Conservation (phyloP, 2,113 vertebrate genomes). For the mouse (Mus musculus) region DNA sequence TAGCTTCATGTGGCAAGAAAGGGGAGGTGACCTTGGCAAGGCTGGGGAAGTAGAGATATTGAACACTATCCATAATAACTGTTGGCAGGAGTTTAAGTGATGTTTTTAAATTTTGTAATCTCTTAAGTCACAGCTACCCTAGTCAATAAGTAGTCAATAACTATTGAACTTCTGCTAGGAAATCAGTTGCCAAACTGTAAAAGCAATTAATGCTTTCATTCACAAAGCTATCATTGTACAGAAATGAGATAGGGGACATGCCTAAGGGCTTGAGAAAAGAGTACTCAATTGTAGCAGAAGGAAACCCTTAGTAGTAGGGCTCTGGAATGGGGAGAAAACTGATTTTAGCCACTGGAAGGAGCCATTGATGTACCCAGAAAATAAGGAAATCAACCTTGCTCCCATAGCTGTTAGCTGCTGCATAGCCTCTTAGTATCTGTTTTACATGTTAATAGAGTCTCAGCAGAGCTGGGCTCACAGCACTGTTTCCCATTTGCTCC, state of each 20-base stretch:
- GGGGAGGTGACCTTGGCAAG: background rate
- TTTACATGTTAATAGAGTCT: background rate
- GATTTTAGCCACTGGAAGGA: no score
- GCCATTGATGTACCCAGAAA: no score
- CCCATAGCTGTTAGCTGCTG: background rate
- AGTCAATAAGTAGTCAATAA: background rate
- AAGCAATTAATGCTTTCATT: background rate
- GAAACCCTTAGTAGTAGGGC: background rate
- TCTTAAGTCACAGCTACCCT: background rate
- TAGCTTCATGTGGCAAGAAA: background rate
- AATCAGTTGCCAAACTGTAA: background rate
- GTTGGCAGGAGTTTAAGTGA: background rate
- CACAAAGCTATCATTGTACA: background rate
- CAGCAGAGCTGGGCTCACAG: background rate
- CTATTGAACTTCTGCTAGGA: background rate
- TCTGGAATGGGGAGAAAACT: no score
- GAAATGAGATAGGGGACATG: background rate
- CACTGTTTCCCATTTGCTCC: accelerated
- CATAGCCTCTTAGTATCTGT: background rate
- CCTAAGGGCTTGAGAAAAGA: background rate
- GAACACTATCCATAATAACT: background rate
- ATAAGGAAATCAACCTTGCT: no score
- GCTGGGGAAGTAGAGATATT: background rate
- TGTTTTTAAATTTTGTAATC: background rate
- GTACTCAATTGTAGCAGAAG: background rate